Evolutionary conservation across 2,888 invertebrate genomes (phyloP).

Genomic region (Macropis europaea): DNA sequence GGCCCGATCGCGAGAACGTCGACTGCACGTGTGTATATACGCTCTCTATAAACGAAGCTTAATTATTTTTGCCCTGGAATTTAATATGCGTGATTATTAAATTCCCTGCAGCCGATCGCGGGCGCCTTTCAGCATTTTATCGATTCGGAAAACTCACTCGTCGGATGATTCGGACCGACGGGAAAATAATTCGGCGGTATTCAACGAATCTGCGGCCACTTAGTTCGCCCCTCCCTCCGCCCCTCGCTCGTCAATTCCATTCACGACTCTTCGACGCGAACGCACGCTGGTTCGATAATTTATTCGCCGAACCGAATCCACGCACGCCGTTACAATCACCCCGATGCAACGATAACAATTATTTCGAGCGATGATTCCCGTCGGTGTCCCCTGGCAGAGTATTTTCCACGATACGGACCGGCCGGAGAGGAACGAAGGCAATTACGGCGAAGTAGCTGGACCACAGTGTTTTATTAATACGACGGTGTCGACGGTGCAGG

Average conservation of each 20-base stretch:
- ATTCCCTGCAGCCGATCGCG: not conserved
- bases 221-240: no score
- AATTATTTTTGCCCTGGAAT: constrained; percentile 3
- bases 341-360: constrained; percentile 51
- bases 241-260: not conserved
- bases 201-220: no score
- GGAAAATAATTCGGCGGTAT: no score
- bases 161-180: not conserved
- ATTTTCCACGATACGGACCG: not conserved
- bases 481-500: constrained; percentile 2
- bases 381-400: constrained; percentile 14
- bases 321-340: constrained; percentile 44
- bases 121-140: no score
- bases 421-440: constrained; percentile 3
- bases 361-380: constrained; percentile 45
- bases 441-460: constrained; percentile 13
- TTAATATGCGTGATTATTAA: constrained; percentile 1
- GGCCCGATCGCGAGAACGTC: not conserved
- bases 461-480: constrained; percentile 42
- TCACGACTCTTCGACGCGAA: no score
- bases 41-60: not conserved
- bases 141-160: no score
- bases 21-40: no score
- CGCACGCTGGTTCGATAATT: constrained; percentile 48
- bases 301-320: constrained; percentile 49